Evolutionary conservation across 2,113 vertebrate species (phyloP).

Genomic region (Pampusana beccarii): DNA sequence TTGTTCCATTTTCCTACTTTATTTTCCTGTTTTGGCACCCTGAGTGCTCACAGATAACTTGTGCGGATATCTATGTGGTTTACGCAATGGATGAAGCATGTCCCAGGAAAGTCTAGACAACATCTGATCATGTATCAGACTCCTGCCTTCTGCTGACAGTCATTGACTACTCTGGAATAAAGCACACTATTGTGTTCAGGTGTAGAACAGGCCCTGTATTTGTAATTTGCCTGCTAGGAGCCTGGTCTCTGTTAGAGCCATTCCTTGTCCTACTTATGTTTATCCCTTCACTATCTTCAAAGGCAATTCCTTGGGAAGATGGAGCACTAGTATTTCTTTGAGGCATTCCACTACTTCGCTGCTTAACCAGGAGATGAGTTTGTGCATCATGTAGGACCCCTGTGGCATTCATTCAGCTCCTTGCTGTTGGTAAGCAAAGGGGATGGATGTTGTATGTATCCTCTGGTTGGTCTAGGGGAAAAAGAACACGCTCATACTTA

Average conservation of each 20-base stretch:
- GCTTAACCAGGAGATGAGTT: neutral
- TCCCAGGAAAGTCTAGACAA: neutral
- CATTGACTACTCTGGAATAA: neutral
- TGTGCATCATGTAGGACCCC: neutral
- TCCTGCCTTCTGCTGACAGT: neutral
- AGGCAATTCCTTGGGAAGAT: neutral
- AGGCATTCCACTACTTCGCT: neutral
- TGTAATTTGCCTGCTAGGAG: neutral
- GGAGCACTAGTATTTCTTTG: neutral
- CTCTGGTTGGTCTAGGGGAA: neutral
- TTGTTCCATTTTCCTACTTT: neutral
- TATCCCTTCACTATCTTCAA: neutral
- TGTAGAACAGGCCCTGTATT: neutral
- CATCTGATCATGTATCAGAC: neutral
- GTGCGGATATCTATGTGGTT: neutral
- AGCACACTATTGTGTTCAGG: accelerated
- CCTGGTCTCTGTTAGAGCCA: neutral
- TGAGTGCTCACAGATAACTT: neutral
- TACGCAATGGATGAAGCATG: neutral
- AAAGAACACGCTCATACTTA: accelerated
- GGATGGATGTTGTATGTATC: neutral
- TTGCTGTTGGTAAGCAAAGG: neutral
- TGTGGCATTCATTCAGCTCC: neutral
- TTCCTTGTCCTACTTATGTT: neutral
- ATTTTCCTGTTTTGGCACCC: neutral